Conservation (phyloP, 2,797 vertebrate species). For the Orientallactaga sibirica region DNA sequence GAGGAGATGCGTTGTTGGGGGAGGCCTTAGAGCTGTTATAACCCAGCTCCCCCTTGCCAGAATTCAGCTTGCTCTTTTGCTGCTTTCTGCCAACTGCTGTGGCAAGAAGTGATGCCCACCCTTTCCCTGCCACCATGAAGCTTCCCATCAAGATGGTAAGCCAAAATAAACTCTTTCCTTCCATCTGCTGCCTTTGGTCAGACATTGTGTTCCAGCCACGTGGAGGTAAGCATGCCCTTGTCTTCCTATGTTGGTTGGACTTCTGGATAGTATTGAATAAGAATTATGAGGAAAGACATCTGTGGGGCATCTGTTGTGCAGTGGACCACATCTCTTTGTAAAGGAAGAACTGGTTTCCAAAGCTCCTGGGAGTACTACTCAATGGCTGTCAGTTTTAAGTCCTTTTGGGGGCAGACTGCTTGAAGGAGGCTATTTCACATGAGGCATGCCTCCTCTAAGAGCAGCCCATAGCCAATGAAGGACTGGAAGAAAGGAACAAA, state of each 20-base stretch:
- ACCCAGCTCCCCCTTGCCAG: too few relatives aligned
- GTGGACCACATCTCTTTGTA: neutral
- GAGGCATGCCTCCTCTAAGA: neutral
- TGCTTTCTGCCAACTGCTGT: too few relatives aligned
- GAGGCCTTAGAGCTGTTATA: too few relatives aligned
- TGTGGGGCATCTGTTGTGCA: neutral
- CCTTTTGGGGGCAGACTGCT: neutral
- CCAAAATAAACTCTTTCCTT: too few relatives aligned
- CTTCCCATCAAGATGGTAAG: too few relatives aligned
- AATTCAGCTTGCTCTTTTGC: too few relatives aligned
- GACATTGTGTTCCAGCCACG: too few relatives aligned
- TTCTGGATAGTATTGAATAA: neutral
- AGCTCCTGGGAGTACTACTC: neutral
- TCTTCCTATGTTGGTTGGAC: neutral
- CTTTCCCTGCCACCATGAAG: too few relatives aligned
- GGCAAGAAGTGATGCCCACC: too few relatives aligned
- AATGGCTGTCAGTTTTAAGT: neutral
- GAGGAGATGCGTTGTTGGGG: too few relatives aligned
- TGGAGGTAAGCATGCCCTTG: neutral
- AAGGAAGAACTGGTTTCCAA: neutral
- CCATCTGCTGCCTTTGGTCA: too few relatives aligned
- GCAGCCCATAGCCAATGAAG: neutral
- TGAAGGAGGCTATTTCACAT: neutral
- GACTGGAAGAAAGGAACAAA: neutral
- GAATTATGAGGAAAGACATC: neutral